Evolutionary conservation across 1,140 invertebrate genomes (phyloP).

Genomic region (Trissolcus basalis): DNA sequence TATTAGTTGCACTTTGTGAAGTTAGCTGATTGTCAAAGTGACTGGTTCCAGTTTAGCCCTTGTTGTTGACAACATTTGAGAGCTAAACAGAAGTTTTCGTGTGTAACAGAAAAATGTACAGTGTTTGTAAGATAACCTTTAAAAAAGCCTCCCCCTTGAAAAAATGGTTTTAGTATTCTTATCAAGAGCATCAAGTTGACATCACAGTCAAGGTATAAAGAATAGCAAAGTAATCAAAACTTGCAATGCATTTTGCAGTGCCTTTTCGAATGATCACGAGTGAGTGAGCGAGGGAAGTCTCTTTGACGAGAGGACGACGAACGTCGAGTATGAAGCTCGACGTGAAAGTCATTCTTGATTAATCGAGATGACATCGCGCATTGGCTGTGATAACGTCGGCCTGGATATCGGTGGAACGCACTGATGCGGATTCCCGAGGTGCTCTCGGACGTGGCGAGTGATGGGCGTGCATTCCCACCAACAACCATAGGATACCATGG

Average conservation of each 20-base stretch:
- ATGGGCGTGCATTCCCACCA: constrained; percentile 31
- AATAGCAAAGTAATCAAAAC: too few relatives aligned
- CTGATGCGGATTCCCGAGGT: constrained; percentile 42
- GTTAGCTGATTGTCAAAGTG: too few relatives aligned
- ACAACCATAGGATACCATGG: constrained; percentile 25
- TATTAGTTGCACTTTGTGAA: too few relatives aligned
- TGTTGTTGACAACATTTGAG: too few relatives aligned
- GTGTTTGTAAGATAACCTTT: too few relatives aligned
- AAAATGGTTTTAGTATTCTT: too few relatives aligned
- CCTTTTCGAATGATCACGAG: constrained; percentile 45
- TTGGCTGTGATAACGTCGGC: constrained; percentile 46
- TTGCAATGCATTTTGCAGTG: constrained; percentile 39
- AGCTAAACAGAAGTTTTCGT: too few relatives aligned
- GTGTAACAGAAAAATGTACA: too few relatives aligned
- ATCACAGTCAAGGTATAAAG: too few relatives aligned
- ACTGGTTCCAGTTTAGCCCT: too few relatives aligned
- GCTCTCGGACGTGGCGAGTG: constrained; percentile 36
- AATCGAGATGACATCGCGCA: constrained; percentile 51
- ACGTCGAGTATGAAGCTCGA: constrained; percentile 31
- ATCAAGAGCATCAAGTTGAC: too few relatives aligned
- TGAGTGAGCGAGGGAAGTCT: constrained; percentile 31
- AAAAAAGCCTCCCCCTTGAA: too few relatives aligned
- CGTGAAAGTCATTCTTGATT: constrained; percentile 38
- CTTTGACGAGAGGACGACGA: constrained; percentile 27
- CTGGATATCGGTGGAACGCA: constrained; percentile 38